Conservation (phyloP, 2,797 vertebrate species). For the Tarsius wallacei region DNA sequence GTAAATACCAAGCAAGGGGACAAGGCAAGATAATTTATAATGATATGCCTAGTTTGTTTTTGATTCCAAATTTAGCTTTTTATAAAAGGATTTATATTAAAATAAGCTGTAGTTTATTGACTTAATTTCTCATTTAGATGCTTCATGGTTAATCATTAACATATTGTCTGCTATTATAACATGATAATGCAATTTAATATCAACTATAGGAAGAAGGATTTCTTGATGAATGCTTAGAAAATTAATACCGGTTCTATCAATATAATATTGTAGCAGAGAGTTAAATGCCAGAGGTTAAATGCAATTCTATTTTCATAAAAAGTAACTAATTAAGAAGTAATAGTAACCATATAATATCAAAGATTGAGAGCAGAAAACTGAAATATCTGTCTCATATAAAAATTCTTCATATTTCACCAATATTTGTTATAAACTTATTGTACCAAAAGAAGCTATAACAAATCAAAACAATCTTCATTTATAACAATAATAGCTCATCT, state of each 20-base stretch:
- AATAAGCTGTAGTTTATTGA: background rate
- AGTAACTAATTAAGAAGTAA: constrained; percentile 18
- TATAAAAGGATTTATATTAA: background rate
- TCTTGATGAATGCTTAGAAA: constrained; percentile 30
- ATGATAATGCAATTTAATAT: constrained; percentile 35
- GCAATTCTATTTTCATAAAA: constrained; percentile 18
- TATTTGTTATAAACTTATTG: background rate
- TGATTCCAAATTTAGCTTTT: background rate
- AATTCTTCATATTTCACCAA: background rate
- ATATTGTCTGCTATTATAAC: background rate
- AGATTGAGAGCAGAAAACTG: background rate
- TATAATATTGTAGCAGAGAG: background rate
- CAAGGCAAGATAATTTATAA: constrained; percentile 19
- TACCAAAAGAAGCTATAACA: background rate
- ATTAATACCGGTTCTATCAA: constrained; percentile 7
- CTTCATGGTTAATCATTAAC: constrained; percentile 17
- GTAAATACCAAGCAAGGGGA: constrained; percentile 21
- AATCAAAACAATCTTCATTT: background rate
- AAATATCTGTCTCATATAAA: background rate
- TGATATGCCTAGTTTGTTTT: background rate
- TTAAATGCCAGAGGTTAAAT: constrained; percentile 35
- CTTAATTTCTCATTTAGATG: background rate
- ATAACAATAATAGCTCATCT: background rate
- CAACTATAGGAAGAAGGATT: background rate
- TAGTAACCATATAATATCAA: constrained; percentile 10